Base-by-base conservation (phyloP, 1,140 invertebrate genomes). In the Pseudoatta argentina region DNA sequence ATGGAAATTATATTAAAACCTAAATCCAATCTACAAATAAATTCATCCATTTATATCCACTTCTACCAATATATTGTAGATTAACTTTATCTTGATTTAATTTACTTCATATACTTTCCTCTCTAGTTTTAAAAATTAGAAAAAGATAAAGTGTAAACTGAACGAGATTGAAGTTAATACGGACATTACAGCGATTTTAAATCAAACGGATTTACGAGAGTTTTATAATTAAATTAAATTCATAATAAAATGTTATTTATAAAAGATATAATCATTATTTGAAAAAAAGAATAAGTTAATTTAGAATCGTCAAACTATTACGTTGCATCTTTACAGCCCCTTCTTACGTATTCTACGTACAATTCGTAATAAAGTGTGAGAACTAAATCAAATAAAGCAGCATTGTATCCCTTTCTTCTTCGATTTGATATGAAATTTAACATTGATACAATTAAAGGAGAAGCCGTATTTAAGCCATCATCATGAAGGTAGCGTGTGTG, bases 401-500 rank as follows among this genome's bases (percentile, higher is more conserved):
- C 3, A 3, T 6, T 16, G 18, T 24, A 48, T 61, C 12, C 16
- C 44, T 4, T 59, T 18, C 44, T 30, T 27, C 18, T 34, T 18
- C 18, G 24, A 16, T 73, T 72, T 48, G n/a, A 39, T 59, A 2
- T 12, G 21, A 82, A 73, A 82, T 73, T 61, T 82, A 73, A 82
- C 55, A 57, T 34, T 57, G 55, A 83, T 83, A 63, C 69, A 64
- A 83, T 83, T 83, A 83, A 83, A 83, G 67, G 67, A 69, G 79
- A 75, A 75, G 55, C 55, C 69, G 39, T 83, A 83, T 83, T 83
- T 83, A 83, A 83, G 57, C 79, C 39, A 57, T 83, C 79, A 75
- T 83, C 79, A 75, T 75, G 72, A 83, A 83, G 79, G 55, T 34
- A 73, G 69, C 79, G 69, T 72, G 71, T 83, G 79, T 75, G 79